These are phyloP conservation scores for Aspidiotus rigidus DNA, from an alignment of 2,888 invertebrate species.

Conservation along the genomic window DNA sequence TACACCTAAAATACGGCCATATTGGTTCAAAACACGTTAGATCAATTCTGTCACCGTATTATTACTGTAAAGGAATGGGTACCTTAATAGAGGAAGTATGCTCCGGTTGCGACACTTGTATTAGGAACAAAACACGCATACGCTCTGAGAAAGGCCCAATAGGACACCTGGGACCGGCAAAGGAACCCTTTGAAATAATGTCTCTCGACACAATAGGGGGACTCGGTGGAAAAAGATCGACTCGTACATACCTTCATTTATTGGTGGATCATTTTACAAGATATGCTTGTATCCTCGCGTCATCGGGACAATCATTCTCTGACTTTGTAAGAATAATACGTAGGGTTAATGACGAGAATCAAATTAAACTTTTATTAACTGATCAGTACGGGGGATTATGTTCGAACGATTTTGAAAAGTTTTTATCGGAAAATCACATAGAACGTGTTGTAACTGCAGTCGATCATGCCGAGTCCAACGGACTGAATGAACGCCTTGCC, in stretches of 20 bases:
- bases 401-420: constrained; percentile 13
- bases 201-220: constrained; percentile 40
- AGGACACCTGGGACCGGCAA: constrained; percentile 39
- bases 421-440: constrained; percentile 1
- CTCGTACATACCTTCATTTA: constrained; percentile 40
- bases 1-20: constrained; percentile 8
- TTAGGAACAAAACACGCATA: constrained; percentile 40
- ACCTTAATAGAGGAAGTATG: constrained; percentile 36
- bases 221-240: constrained; percentile 38
- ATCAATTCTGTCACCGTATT: not conserved
- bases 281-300: constrained; percentile 39
- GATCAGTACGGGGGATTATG: constrained; percentile 22
- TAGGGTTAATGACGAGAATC: constrained; percentile 14
- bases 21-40: not conserved
- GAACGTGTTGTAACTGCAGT: constrained; percentile 36
- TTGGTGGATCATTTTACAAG: constrained; percentile 39
- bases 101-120: constrained; percentile 38
- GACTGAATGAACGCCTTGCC: constrained; percentile 37
- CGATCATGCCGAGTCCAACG: constrained; percentile 37
- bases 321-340: constrained; percentile 38
- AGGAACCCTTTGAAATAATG: constrained; percentile 39
- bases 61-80: constrained; percentile 36
- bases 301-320: constrained; percentile 38
- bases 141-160: constrained; percentile 37
- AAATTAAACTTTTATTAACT: not conserved